Conservation (phyloP, 2,888 invertebrate genomes). For the Phyllotreta striolata region DNA sequence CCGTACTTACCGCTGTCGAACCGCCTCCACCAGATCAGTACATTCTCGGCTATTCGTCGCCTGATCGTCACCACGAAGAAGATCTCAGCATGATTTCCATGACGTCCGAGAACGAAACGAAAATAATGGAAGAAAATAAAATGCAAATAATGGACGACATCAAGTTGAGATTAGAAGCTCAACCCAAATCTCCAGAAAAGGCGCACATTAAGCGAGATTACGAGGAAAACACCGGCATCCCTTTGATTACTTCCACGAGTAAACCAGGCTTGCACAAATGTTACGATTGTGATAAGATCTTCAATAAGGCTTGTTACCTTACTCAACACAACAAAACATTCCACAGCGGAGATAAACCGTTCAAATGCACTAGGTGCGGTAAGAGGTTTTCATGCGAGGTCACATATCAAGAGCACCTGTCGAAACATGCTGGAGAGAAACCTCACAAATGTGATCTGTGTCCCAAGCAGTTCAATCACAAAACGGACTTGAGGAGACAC, state of each 20-base stretch:
- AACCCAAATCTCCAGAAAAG: slow-evolving; percentile 54
- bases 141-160: slow-evolving; percentile 60
- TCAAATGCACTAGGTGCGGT: slow-evolving; percentile 84
- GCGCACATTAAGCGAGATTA: slow-evolving; percentile 56
- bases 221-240: slow-evolving; percentile 53
- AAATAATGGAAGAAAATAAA: slow-evolving; percentile 38
- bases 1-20: slow-evolving; percentile 59
- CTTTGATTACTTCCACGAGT: slow-evolving; percentile 54
- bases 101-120: slow-evolving; percentile 36
- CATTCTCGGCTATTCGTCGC: slow-evolving; percentile 29
- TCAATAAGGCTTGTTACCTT: slow-evolving; percentile 86
- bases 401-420: slow-evolving; percentile 76
- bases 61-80: slow-evolving; percentile 39
- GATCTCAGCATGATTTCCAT: slow-evolving; percentile 37
- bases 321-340: slow-evolving; percentile 92
- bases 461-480: slow-evolving; percentile 90
- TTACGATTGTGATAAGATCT: slow-evolving; percentile 82
- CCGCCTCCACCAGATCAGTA: slow-evolving; percentile 43
- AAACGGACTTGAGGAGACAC: slow-evolving; percentile 87
- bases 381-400: slow-evolving; percentile 80
- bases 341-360: slow-evolving; percentile 86
- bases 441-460: slow-evolving; percentile 86
- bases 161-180: slow-evolving; percentile 47
- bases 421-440: slow-evolving; percentile 83
- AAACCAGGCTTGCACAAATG: slow-evolving; percentile 68